These are phyloP conservation scores for Pseudomyrmex sp. DNA, from an alignment of 1,140 invertebrate genomes.

Conservation along the genomic window DNA sequence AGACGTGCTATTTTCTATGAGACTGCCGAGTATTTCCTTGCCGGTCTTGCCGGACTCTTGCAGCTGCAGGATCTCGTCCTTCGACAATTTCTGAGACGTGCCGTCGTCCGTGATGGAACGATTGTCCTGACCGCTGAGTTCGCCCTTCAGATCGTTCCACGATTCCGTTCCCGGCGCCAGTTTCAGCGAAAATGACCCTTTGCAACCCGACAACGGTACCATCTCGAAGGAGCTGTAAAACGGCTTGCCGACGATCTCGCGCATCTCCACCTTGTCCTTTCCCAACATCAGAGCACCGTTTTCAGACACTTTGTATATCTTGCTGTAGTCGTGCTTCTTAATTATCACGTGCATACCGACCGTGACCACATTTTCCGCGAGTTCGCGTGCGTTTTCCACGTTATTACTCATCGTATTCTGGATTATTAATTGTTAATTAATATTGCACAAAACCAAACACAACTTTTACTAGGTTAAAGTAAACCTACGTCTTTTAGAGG, in stretches of 20 bases:
- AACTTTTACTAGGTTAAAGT: no score
- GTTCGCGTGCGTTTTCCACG: conserved; percentile 43
- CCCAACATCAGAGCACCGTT: conserved; percentile 88
- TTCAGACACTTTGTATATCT: conserved; percentile 89
- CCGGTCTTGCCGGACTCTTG: conserved; percentile 91
- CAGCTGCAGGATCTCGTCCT: conserved; percentile 92
- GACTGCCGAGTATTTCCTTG: conserved; percentile 93
- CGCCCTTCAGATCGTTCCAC: conserved; percentile 79
- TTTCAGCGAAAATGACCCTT: conserved; percentile 87
- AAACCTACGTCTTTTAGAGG: no score
- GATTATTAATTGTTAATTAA: no score
- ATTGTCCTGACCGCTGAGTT: conserved; percentile 91
- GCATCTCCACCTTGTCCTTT: conserved; percentile 89
- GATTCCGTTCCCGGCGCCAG: conserved; percentile 82
- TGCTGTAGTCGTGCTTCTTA: conserved; percentile 91
- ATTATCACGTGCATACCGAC: conserved; percentile 91
- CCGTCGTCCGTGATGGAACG: conserved; percentile 93
- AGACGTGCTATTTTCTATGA: conserved; percentile 96
- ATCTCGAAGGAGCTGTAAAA: conserved; percentile 94
- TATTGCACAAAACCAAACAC: no score
- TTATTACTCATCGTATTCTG: background rate
- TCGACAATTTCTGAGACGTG: conserved; percentile 93
- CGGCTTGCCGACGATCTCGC: conserved; percentile 89
- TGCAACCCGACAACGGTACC: conserved; percentile 86
- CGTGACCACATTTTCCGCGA: conserved; percentile 82